Base-by-base conservation (phyloP, 2,888 invertebrate species). In the Diadegma fenestrale region DNA sequence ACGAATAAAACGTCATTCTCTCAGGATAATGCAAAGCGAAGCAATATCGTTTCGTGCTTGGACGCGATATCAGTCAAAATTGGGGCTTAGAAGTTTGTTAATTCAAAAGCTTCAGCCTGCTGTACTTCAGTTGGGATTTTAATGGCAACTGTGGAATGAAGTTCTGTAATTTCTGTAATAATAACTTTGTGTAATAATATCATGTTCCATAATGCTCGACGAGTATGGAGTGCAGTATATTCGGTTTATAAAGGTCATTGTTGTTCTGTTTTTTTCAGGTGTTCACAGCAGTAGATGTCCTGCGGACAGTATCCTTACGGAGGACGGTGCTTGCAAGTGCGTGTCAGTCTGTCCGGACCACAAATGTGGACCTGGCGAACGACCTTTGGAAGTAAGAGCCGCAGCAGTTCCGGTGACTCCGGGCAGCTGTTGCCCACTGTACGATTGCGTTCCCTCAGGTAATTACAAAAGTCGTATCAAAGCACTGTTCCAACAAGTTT, bases 381-480 rank as follows among this genome's bases (percentile, higher is more conserved):
- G 91, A 79, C 91, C 93, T n/a, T 86, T 91, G 41, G 89, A 89
- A 84, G 89, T 93, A 51, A 90, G 88, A 83, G 85, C 89, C 26
- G 85, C 86, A 14, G 89, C 90, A 58, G 84, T 88, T 45, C 91
- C 90, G 68, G 90, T 90, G 82, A 89, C 80, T 43, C 92, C 93
- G 45, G 92, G 90, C 84, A 90, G 89, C 83, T 93, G 93, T 88
- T 93, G 93, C 76, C 90, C 92, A n/a, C 90, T 93, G 43, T 93
- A 91, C 89, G 90, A 92, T 82, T 93, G 93, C 88, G 90, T 89
- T 87, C 89, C 91, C 80, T 89, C 89, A 90, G 92, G 93, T 93
- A 91, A 91, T 87, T 81, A 86, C 73, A 43, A 82, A 80, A 86
- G 75, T 82, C 37, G 41, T 33, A 63, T 45, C 64, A 63, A 64